A percentile compares a stretch with the other conserved stretches of the same genome.
Evolutionary conservation across 1,140 invertebrate genomes (phyloP).

Genomic region (Ceratosolen solmsi): DNA sequence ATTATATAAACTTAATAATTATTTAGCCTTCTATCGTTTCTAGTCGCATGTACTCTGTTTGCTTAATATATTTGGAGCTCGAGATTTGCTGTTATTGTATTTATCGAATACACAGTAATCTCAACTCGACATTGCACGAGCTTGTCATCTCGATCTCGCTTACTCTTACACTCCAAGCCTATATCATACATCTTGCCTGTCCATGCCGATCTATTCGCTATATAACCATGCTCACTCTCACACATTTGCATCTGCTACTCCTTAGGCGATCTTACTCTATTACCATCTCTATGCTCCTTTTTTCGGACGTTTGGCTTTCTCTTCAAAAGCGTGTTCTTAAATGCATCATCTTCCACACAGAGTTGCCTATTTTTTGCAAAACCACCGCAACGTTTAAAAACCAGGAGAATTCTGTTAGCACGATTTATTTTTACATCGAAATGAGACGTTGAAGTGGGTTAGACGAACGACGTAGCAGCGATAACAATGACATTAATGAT

Average conservation of each 20-base stretch:
- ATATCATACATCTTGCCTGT: slow-evolving; percentile 40
- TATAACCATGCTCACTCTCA: slow-evolving; percentile 31
- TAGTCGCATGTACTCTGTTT: slow-evolving; percentile 58
- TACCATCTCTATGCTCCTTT: background rate
- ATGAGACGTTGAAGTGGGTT: background rate
- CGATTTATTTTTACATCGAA: slow-evolving; percentile 2
- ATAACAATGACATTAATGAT: no score
- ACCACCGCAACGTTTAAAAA: background rate
- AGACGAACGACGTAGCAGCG: no score
- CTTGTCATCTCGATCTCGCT: slow-evolving; percentile 36
- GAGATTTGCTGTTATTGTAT: slow-evolving; percentile 60
- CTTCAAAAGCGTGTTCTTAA: no score
- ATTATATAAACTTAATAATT: no score
- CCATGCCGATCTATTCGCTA: slow-evolving; percentile 28
- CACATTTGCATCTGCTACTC: background rate
- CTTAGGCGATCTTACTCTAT: background rate
- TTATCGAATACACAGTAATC: slow-evolving; percentile 65
- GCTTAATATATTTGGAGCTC: slow-evolving; percentile 63
- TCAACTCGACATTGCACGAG: slow-evolving; percentile 49
- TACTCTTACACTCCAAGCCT: slow-evolving; percentile 29
- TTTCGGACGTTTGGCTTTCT: background rate
- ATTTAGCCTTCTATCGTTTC: background rate
- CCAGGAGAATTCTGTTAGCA: no score
- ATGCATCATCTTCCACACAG: no score
- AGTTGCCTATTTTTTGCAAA: background rate